Evolutionary conservation across 2,888 invertebrate species (phyloP), one percentile per base, ranked within the genome.

Genomic region (Polymixis lichenea): DNA sequence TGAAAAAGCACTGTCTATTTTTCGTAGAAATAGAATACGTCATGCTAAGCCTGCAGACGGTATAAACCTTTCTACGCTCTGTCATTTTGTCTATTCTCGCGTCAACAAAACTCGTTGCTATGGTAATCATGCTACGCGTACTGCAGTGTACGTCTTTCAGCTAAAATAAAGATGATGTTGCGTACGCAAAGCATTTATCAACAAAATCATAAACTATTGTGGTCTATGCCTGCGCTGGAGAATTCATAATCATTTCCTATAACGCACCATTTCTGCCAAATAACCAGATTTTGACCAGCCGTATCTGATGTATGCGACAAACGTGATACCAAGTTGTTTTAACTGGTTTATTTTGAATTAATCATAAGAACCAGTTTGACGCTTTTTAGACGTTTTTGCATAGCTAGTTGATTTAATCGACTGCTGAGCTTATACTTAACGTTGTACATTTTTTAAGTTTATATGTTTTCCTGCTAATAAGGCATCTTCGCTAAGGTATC

Each of bases 291-390:
- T n/a, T 13, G 32, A 49, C 17, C 51, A 72, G n/a, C 55, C 15
- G 56, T 64, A 11, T 56, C 43, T 17, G 46, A 61, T 51, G 28
- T 25, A 56, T 28, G 38, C 25, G 71, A 46, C 43, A 51, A 77
- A 60, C 28, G 43, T 9, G 1, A 53, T 13, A 32, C 2, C 28
- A 60, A 78, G 72, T 28, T 2, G 65, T 77, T 77, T 5, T 1
- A 65, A 77, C 78, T 49, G 65, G 78, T 78, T 77, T 72, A 1
- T 38, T 58, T 68, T 71, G 25, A 46, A 51, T 65, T 53, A 28
- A 53, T 60, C 8, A 13, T 32, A 7, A 0, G n/a, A 19, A 49
- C 65, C 15, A n/a, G 77, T 78, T 51, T 70, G n/a, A 19, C 2
- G 46, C 0, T 19, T 49, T 46, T 60, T n/a, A 46, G 56, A 32